These are phyloP conservation scores for Spilosoma lubricipeda DNA, from an alignment of 2,888 invertebrate species.

Conservation along the genomic window DNA sequence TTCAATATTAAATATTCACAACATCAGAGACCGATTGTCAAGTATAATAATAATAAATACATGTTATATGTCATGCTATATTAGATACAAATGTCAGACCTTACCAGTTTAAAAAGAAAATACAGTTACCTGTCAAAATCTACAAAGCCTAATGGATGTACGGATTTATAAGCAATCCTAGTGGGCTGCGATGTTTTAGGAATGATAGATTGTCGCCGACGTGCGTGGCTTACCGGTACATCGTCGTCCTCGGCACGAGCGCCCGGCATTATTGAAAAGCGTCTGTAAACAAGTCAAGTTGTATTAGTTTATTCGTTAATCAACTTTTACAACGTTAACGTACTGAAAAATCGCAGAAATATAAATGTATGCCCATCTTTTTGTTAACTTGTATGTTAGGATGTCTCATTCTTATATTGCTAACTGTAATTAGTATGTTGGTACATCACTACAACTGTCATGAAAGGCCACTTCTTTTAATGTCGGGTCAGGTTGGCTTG, in stretches of 20 bases:
- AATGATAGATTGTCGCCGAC: slow-evolving; percentile 70
- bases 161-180: slow-evolving; percentile 53
- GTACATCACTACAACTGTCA: too few relatives aligned
- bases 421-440: too few relatives aligned
- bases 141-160: slow-evolving; percentile 70
- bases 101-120: slow-evolving; percentile 10
- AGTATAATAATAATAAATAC: background rate
- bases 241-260: slow-evolving; percentile 61
- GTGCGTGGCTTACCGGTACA: slow-evolving; percentile 34
- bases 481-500: too few relatives aligned
- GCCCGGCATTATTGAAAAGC: slow-evolving; percentile 79
- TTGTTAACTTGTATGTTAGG: too few relatives aligned
- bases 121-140: slow-evolving; percentile 69
- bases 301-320: background rate
- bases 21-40: background rate
- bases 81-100: slow-evolving; percentile 25
- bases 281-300: slow-evolving; percentile 51
- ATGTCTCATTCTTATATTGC: too few relatives aligned
- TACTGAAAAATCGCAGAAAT: background rate
- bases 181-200: slow-evolving; percentile 65
- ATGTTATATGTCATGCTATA: background rate
- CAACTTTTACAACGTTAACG: too few relatives aligned
- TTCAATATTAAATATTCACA: background rate
- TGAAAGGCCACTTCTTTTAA: too few relatives aligned
- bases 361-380: background rate